phyloP scores from a whole-genome alignment of 2,797 vertebrate genomes.

The Lophotriccus pileatus region DNA sequence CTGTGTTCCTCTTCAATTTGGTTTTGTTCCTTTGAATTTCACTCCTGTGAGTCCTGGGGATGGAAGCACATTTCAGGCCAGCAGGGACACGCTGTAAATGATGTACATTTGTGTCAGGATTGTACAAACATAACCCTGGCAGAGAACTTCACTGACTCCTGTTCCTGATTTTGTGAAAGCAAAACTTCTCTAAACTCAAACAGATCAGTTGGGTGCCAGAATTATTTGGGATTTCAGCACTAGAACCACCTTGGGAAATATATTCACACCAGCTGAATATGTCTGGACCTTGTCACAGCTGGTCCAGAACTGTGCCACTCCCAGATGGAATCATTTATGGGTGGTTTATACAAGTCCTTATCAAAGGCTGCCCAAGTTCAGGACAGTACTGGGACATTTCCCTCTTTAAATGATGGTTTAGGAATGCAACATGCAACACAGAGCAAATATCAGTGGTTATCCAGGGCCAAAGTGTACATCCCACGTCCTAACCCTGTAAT shows the following conservation, averaged over 20 bases:
- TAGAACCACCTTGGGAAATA: background rate
- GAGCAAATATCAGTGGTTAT: background rate
- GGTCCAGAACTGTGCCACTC: background rate
- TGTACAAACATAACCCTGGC: background rate
- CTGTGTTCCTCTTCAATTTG: background rate
- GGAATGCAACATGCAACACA: conserved; percentile 20
- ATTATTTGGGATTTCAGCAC: background rate
- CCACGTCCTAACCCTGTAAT: background rate
- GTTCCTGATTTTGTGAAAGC: background rate
- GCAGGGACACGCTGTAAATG: background rate
- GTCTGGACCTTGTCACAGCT: background rate
- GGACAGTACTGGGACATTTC: background rate
- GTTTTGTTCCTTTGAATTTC: background rate
- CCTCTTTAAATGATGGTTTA: conserved; percentile 12
- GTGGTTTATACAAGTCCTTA: background rate
- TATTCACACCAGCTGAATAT: background rate
- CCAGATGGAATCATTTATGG: background rate
- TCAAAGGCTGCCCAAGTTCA: conserved; percentile 43
- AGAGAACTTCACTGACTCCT: background rate
- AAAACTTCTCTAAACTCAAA: background rate
- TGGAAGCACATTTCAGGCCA: background rate
- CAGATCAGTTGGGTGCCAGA: background rate
- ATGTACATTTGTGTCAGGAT: background rate
- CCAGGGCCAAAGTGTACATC: background rate
- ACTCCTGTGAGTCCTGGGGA: background rate